Conservation (phyloP, 2,113 vertebrate genomes). For the Nothoprocta pentlandii region DNA sequence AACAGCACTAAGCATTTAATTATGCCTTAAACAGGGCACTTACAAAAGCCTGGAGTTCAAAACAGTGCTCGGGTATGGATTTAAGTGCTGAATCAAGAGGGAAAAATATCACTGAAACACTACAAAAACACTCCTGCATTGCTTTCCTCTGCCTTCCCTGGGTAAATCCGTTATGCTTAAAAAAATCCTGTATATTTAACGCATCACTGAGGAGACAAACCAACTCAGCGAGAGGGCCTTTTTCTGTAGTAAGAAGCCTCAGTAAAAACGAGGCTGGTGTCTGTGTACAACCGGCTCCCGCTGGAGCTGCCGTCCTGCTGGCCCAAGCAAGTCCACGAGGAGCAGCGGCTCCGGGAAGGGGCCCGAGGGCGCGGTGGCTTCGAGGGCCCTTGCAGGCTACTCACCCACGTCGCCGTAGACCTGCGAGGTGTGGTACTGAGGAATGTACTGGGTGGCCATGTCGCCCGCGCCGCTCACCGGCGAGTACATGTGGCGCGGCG, state of each 20-base stretch:
- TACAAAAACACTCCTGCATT: background rate
- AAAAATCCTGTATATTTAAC: background rate
- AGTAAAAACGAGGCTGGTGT: background rate
- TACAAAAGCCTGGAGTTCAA: background rate
- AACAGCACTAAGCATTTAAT: background rate
- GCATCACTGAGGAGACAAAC: background rate
- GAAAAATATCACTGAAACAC: background rate
- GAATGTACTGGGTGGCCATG: constrained; percentile 91
- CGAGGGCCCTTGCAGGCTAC: background rate
- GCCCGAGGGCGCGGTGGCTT: too few species aligned
- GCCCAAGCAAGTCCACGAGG: background rate
- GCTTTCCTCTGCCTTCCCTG: background rate
- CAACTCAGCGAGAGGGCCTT: background rate
- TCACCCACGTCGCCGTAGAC: constrained; percentile 95
- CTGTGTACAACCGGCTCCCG: background rate
- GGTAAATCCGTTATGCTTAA: background rate
- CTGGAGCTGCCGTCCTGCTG: background rate
- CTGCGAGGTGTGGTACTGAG: constrained; percentile 93
- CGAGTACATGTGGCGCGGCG: constrained; percentile 90
- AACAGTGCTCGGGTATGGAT: background rate
- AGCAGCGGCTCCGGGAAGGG: background rate
- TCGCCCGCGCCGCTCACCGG: constrained; percentile 90
- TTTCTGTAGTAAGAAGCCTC: background rate
- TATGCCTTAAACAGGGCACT: background rate
- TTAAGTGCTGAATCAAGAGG: background rate